These are phyloP conservation scores for Notospermus geniculatus DNA, from an alignment of 1,140 invertebrate genomes.

Conservation along the genomic window DNA sequence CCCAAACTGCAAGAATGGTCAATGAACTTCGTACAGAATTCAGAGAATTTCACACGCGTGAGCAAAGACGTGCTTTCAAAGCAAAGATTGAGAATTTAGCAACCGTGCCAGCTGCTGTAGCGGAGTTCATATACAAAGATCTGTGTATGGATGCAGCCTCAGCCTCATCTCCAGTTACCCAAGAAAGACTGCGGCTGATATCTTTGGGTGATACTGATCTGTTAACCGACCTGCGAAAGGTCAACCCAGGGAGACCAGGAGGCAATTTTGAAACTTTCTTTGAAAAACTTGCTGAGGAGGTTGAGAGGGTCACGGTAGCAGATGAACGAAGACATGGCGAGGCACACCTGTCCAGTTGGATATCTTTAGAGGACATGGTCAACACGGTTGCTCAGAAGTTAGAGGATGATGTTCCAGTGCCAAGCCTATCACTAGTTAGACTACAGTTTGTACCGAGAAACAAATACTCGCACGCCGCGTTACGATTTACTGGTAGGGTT, in stretches of 20 bases:
- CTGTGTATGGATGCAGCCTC: slow-evolving; percentile 18
- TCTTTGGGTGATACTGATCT: slow-evolving; percentile 19
- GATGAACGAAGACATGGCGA: slow-evolving; percentile 7
- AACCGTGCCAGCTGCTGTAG: slow-evolving; percentile 8
- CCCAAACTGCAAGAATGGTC: not conserved
- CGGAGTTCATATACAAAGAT: slow-evolving; percentile 25
- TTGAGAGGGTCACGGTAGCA: not conserved
- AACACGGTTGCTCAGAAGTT: not conserved
- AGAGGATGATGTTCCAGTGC: slow-evolving; percentile 8
- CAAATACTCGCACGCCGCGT: slow-evolving; percentile 18
- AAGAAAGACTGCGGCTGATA: slow-evolving; percentile 23
- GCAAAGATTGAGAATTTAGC: slow-evolving; percentile 11
- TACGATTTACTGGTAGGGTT: slow-evolving; percentile 19
- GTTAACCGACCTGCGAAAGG: slow-evolving; percentile 17
- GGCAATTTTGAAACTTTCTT: slow-evolving; percentile 19
- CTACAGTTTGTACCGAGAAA: slow-evolving; percentile 29
- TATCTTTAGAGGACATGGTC: slow-evolving; percentile 14
- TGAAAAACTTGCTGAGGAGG: not conserved
- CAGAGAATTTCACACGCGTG: slow-evolving; percentile 10
- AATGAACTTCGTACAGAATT: not conserved
- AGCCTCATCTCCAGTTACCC: slow-evolving; percentile 15
- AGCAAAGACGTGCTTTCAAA: slow-evolving; percentile 6
- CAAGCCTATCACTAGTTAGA: slow-evolving; percentile 23
- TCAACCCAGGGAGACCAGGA: slow-evolving; percentile 22
- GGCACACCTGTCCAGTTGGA: slow-evolving; percentile 11